phyloP scores from a whole-genome alignment of 64 coral and sea anemone genomes.

The Stichodactyla helianthus region DNA sequence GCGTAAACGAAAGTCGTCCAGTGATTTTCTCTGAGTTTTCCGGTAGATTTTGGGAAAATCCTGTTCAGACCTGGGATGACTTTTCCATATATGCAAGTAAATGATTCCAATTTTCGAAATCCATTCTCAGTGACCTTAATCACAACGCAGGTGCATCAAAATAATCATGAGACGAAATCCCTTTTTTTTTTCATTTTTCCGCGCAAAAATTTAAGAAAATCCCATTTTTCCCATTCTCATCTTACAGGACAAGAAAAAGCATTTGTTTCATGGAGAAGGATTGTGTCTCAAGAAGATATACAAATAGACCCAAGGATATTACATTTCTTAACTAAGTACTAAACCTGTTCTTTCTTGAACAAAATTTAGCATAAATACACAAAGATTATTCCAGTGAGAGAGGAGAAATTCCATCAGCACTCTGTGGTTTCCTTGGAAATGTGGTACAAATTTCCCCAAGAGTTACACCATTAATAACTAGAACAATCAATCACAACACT shows the following conservation, averaged over 20 bases:
- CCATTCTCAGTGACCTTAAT: no score
- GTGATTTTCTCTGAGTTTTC: no score
- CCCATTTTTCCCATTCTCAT: no score
- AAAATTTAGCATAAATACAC: slow-evolving; percentile 11
- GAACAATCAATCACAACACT: neutral
- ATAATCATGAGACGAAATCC: no score
- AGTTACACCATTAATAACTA: neutral
- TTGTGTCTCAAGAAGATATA: neutral
- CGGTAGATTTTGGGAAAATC: no score
- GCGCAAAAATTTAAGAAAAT: no score
- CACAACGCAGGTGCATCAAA: no score
- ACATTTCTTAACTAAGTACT: slow-evolving; percentile 13
- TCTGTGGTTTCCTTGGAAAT: neutral
- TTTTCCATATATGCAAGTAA: no score
- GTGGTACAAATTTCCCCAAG: neutral
- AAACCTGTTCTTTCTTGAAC: slow-evolving; percentile 20
- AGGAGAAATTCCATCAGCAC: neutral
- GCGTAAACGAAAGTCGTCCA: no score
- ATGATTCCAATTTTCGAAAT: no score
- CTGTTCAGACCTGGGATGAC: no score
- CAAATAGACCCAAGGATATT: slow-evolving; percentile 9
- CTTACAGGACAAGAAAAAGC: neutral
- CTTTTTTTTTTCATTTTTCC: no score
- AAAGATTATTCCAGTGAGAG: neutral
- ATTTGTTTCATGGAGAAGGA: neutral